These are phyloP conservation scores for Leptinotarsa peninsularis DNA, from an alignment of 2,888 invertebrate species.

Conservation along the genomic window DNA sequence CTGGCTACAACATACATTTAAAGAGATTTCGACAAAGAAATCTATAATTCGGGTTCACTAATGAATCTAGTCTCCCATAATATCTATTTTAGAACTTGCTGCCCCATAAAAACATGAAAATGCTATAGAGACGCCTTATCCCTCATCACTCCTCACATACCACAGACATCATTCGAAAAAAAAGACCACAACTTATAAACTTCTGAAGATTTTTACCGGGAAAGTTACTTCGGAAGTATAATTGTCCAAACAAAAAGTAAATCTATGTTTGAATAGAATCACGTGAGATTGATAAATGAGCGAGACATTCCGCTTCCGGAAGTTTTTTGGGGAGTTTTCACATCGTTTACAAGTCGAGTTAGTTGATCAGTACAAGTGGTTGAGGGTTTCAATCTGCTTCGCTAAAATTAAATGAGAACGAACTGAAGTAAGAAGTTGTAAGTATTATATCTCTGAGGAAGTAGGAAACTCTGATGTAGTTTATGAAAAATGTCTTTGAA, in stretches of 20 bases:
- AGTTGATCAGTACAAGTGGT: conserved; percentile 28
- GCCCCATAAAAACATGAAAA: not conserved
- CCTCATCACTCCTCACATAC: not conserved
- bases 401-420: conserved; percentile 24
- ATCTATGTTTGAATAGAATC: conserved; percentile 31
- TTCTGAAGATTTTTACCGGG: conserved; percentile 13
- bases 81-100: too few relatives aligned
- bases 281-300: conserved; percentile 43
- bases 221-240: conserved; percentile 16
- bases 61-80: too few relatives aligned
- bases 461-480: not conserved
- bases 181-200: not conserved
- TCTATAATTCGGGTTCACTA: too few relatives aligned
- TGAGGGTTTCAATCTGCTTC: conserved; percentile 29
- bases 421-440: not conserved
- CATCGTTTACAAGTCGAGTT: conserved; percentile 30
- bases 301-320: conserved; percentile 33
- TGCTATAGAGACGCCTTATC: not conserved
- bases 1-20: too few relatives aligned
- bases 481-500: too few relatives aligned
- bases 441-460: not conserved
- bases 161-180: not conserved
- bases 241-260: conserved; percentile 26
- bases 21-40: too few relatives aligned
- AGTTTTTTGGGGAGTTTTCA: conserved; percentile 33